Evolutionary conservation across 2,113 vertebrate genomes (phyloP).

Genomic region (Ammodytes marinus): DNA sequence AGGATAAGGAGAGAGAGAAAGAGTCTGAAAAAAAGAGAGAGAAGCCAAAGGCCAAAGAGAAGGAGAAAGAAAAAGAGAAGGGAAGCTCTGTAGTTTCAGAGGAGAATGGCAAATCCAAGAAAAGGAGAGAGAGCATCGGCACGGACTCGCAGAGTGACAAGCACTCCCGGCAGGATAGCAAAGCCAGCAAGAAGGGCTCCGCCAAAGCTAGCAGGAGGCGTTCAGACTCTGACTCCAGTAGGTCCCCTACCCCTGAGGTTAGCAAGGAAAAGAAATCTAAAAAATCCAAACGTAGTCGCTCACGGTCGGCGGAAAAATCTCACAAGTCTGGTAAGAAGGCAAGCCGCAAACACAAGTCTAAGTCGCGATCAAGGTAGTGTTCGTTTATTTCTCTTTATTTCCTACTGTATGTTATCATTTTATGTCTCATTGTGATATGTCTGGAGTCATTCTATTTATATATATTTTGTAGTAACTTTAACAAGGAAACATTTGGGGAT

Average conservation of each 20-base stretch:
- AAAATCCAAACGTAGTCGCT: conserved; percentile 98
- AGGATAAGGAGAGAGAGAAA: conserved; percentile 91
- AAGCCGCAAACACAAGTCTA: conserved; percentile 99
- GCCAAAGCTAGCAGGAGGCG: conserved; percentile 92
- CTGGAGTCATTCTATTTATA: conserved; percentile 38
- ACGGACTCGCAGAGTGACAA: conserved; percentile 89
- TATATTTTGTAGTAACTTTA: conserved; percentile 33
- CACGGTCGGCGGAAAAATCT: conserved; percentile 97
- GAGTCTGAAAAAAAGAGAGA: conserved; percentile 90
- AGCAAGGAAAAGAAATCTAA: conserved; percentile 99
- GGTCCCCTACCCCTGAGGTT: conserved; percentile 93
- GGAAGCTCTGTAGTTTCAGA: conserved; percentile 84
- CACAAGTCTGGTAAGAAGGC: conserved; percentile 99
- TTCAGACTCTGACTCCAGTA: conserved; percentile 96
- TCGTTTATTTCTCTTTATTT: conserved; percentile 88
- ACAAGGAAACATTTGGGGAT: conserved; percentile 10
- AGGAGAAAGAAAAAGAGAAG: conserved; percentile 89
- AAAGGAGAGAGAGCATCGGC: conserved; percentile 88
- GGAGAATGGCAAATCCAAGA: conserved; percentile 90
- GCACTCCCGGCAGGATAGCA: conserved; percentile 92
- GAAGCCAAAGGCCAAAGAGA: conserved; percentile 90
- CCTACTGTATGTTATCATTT: conserved; percentile 82
- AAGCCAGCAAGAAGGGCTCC: conserved; percentile 86
- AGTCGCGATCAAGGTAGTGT: conserved; percentile 99
- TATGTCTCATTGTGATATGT: conserved; percentile 75